Conservation (phyloP, 2,888 invertebrate genomes). For the Polydrusus tereticollis region DNA sequence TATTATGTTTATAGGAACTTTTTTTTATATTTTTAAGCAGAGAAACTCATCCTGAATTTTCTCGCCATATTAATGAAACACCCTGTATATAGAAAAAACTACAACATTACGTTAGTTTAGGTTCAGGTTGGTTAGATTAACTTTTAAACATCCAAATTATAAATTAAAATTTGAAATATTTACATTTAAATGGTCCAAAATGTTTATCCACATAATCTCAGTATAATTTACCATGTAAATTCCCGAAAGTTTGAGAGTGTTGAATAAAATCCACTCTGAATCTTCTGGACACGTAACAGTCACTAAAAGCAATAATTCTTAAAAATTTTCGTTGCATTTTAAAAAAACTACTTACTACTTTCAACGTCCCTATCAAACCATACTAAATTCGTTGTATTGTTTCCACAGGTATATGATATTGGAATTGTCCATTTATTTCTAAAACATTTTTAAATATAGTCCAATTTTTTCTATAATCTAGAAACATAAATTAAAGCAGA, state of each 20-base stretch:
- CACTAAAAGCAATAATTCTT: not conserved
- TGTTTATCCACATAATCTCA: slow-evolving; percentile 73
- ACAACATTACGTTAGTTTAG: no score
- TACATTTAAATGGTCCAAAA: slow-evolving; percentile 62
- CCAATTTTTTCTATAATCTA: no score
- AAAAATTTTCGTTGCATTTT: no score
- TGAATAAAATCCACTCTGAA: slow-evolving; percentile 82
- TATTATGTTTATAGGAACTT: no score
- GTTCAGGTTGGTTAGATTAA: no score
- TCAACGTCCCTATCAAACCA: slow-evolving; percentile 64
- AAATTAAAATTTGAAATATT: slow-evolving; percentile 5
- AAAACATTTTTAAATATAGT: slow-evolving; percentile 52
- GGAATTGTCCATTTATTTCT: slow-evolving; percentile 89
- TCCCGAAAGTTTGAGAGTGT: slow-evolving; percentile 80
- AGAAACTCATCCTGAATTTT: no score
- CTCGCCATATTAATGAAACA: no score
- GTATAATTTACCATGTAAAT: slow-evolving; percentile 89
- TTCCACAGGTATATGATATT: slow-evolving; percentile 76
- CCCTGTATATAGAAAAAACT: no score
- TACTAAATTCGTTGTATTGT: slow-evolving; percentile 43
- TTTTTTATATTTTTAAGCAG: no score
- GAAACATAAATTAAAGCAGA: no score
- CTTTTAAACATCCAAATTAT: no score
- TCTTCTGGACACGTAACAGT: not conserved
- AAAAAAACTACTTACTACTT: slow-evolving; percentile 70